Evolutionary conservation across 2,888 invertebrate genomes (phyloP).

Genomic region (Caenorhabditis sp.): DNA sequence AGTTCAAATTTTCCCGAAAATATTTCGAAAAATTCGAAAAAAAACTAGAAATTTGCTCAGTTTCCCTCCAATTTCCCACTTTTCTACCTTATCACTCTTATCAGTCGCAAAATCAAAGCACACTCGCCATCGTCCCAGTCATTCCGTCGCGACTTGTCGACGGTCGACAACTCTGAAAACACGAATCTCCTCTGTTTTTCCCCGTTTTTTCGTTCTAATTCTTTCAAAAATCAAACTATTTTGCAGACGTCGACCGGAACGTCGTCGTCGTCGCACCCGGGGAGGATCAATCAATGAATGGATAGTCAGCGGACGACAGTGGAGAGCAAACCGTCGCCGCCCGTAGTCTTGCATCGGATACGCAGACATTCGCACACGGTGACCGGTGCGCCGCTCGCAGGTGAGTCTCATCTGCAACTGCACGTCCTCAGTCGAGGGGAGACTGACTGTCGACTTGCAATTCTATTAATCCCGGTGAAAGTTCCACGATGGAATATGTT

Average conservation of each 20-base stretch:
- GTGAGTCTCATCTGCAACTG: too few relatives aligned
- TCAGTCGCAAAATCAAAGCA: not conserved
- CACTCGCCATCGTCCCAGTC: too few relatives aligned
- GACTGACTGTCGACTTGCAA: not conserved
- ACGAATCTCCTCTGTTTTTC: too few relatives aligned
- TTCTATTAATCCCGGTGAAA: not conserved
- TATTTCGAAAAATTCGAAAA: too few relatives aligned
- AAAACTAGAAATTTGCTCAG: too few relatives aligned
- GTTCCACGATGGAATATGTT: not conserved
- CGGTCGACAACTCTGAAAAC: too few relatives aligned
- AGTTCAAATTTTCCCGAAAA: too few relatives aligned
- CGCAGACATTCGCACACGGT: conserved; percentile 55
- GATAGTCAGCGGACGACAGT: conserved; percentile 42
- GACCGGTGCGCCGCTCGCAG: conserved; percentile 37
- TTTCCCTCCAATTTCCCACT: too few relatives aligned
- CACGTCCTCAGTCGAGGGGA: not conserved
- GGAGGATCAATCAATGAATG: conserved; percentile 49
- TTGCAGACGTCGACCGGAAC: conserved; percentile 17
- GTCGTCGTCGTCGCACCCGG: too few relatives aligned
- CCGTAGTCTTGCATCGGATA: conserved; percentile 55
- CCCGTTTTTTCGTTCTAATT: not conserved
- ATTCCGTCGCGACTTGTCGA: too few relatives aligned
- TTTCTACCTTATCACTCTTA: not conserved
- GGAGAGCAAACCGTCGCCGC: conserved; percentile 45
- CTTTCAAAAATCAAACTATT: too few relatives aligned